Base-by-base conservation (phyloP, 2,888 invertebrate species). In the Metellina segmentata region DNA sequence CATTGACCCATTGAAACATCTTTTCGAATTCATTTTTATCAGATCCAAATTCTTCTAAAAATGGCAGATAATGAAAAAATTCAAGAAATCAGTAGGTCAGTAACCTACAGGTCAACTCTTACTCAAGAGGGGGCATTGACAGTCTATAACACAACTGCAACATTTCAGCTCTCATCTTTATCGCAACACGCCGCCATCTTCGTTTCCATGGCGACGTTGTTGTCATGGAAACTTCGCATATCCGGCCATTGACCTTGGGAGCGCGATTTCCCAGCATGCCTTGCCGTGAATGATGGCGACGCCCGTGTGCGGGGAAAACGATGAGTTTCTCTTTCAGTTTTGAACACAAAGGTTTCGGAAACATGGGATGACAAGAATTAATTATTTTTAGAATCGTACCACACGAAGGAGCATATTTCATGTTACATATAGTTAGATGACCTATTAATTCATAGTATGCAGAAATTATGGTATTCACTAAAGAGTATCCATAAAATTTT, bases 201-300 rank as follows among this genome's bases (percentile, higher is more conserved):
- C 70, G 85, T 89, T 85, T 34, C 85, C 81, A 85, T 85, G 85
- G 70, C 72, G 16, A 89, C 89, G 52, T 9, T 51, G 86, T 92
- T 89, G 79, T 85, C 86, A 92, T 92, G 92, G 92, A 82, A 86
- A 92, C 92, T 13, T 69, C 70, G 72, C 89, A 85, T 88, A 89
- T 92, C 89, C 89, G 92, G 92, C 81, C 89, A 85, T 92, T 89
- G 89, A 92, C 92, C 92, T 92, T 92, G 92, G 92, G n/a, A 85
- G 83, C 72, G 78, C 72, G 78, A 77, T 78, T 77, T 85, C 85
- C 88, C 88, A 48, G 85, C 83, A 88, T 88, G 69, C 78, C n/a
- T 9, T 13, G 75, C 86, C 75, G 34, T 70, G 7, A 77, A 90
- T 52, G 69, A 92, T 92, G 89, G 89, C 89, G 92, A 85, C 89